Evolutionary conservation across 2,113 vertebrate genomes (phyloP).

Genomic region (Hippocampus zosterae): DNA sequence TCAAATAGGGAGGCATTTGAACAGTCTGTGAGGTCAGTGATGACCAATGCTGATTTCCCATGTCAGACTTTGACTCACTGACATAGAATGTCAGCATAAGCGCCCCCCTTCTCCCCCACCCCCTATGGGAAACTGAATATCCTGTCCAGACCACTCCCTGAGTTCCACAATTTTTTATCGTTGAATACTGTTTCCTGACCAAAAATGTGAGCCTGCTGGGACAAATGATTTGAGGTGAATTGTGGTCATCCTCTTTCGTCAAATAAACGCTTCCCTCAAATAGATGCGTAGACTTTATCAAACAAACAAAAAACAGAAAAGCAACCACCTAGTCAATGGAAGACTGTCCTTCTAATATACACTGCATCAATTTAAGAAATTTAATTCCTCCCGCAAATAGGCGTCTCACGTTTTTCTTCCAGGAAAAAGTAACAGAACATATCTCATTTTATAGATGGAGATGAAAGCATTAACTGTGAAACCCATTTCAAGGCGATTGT

Average conservation of each 20-base stretch:
- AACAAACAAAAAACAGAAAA: background rate
- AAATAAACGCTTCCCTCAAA: background rate
- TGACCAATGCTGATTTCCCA: slow-evolving; percentile 45
- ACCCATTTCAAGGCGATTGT: too few relatives aligned
- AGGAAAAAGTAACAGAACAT: too few relatives aligned
- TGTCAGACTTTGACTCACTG: slow-evolving; percentile 49
- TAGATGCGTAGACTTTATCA: background rate
- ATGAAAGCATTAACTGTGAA: too few relatives aligned
- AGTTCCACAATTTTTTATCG: slow-evolving; percentile 46
- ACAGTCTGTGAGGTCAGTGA: slow-evolving; percentile 33
- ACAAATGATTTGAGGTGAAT: background rate
- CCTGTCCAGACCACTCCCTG: slow-evolving; percentile 58
- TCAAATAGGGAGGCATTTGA: slow-evolving; percentile 52
- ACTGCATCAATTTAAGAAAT: too few relatives aligned
- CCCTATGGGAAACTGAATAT: slow-evolving; percentile 51
- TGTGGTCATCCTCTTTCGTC: background rate
- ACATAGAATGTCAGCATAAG: slow-evolving; percentile 43
- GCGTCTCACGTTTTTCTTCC: too few relatives aligned
- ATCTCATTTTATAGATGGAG: too few relatives aligned
- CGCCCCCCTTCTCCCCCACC: slow-evolving; percentile 23
- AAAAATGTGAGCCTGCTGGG: background rate
- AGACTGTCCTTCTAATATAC: too few relatives aligned
- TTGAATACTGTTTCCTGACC: background rate
- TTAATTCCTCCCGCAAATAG: too few relatives aligned
- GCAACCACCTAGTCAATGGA: background rate